Evolutionary conservation across 2,888 invertebrate species (phyloP), one percentile per base, ranked within the genome.

Genomic region (Drosophila quinaria): DNA sequence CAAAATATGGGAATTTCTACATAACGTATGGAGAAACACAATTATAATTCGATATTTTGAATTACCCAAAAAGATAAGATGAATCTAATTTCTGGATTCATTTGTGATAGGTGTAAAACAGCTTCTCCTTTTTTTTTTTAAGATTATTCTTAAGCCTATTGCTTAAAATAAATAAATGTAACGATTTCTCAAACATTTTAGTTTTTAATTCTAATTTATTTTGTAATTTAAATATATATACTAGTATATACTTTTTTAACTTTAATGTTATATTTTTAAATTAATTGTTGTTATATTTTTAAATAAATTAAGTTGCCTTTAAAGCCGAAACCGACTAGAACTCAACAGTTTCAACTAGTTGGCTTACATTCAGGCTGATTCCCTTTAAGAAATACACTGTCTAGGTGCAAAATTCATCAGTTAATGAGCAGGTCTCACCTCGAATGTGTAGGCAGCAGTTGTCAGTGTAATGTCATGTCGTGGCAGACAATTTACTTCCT

Each of bases 401-500:
- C 17, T 35, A 19, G 1, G n/a, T 10, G 10, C 33, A 22, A 10
- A 10, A 22, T 19, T 33, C 22, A 39, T 19, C 11, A 39, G 39
- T 39, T 65, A 65, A 65, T 60, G 65, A 60, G 60, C 56, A 41
- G 15, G 39, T 46, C 56, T 15, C 56, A 19, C 22, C 33, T 44
- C 6, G 9, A 22, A 44, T n/a, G 44, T 44, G 44, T 39, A 46
- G 65, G 41, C 73, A 77, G 29, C 8, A 8, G 51, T 55, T 62
- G 62, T 55, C 46, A 22, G 46, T n/a, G 47, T 17, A 55, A 54
- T 44, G 42, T 55, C 33, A 35, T 35, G 44, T 44, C 33, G 19
- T n/a, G 61, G 33, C 61, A 46, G 44, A 70, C 55, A 58, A 55
- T 55, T 31, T 25, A 61, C 64, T 80, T 78, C 78, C 81, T 78